Evolutionary conservation across 2,888 invertebrate genomes (phyloP).

Genomic region (Euphydryas editha): DNA sequence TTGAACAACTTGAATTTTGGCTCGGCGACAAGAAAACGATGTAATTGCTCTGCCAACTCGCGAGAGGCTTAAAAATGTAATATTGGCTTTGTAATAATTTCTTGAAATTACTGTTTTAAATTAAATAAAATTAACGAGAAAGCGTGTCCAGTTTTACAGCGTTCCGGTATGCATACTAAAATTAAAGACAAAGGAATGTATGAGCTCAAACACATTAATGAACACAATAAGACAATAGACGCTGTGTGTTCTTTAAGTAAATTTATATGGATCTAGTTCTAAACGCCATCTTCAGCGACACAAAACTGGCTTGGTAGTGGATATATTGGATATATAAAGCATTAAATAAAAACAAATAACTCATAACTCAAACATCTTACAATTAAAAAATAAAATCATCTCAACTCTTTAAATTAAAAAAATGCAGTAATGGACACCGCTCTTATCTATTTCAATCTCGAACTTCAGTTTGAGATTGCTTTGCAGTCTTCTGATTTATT

Average conservation of each 20-base stretch:
- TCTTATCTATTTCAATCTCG: no score
- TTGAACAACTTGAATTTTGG: constrained; percentile 43
- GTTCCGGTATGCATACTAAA: not conserved
- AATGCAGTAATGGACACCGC: no score
- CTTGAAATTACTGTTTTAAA: constrained; percentile 23
- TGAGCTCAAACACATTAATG: not conserved
- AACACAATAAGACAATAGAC: constrained; percentile 4
- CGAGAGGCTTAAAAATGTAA: constrained; percentile 29
- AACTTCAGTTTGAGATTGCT: not conserved
- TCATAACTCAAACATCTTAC: no score
- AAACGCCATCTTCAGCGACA: not conserved
- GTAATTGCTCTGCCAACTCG: constrained; percentile 32
- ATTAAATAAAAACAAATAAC: no score
- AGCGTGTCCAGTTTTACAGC: not conserved
- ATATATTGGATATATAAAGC: not conserved
- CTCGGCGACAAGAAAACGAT: constrained; percentile 46
- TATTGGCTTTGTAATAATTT: constrained; percentile 21
- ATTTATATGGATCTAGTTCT: not conserved
- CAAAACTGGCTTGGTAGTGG: not conserved
- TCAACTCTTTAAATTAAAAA: no score
- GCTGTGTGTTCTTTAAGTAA: not conserved
- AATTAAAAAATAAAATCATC: no score
- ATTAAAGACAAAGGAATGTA: not conserved
- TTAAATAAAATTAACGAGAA: constrained; percentile 8
- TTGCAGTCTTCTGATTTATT: not conserved